Evolutionary conservation across 2,113 vertebrate genomes (phyloP).

Genomic region (Eulemur rufifrons): DNA sequence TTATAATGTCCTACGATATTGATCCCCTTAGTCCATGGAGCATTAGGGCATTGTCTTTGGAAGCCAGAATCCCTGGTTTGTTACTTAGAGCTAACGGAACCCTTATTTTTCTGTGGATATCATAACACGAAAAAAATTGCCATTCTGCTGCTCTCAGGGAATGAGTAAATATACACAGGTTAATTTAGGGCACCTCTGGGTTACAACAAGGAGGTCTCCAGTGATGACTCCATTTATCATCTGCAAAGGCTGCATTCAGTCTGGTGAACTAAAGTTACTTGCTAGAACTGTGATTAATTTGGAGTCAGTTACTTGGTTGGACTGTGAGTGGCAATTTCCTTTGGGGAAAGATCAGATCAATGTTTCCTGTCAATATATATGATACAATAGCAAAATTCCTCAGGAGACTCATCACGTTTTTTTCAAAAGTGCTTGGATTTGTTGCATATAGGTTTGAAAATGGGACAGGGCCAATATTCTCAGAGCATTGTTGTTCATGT

Average conservation of each 20-base stretch:
- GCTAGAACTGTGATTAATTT: background rate
- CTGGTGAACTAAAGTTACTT: background rate
- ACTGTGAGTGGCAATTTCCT: background rate
- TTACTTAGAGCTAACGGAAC: background rate
- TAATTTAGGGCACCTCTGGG: background rate
- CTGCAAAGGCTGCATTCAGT: background rate
- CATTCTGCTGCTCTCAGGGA: fast-evolving
- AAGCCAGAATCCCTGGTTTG: background rate
- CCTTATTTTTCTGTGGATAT: background rate
- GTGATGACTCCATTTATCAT: background rate
- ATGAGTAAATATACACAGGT: background rate
- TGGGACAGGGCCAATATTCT: background rate
- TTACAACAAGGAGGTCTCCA: background rate
- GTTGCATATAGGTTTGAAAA: background rate
- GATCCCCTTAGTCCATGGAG: background rate
- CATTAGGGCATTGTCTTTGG: background rate
- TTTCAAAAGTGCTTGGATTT: background rate
- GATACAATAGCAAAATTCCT: background rate
- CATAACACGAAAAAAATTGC: background rate
- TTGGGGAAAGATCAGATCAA: background rate
- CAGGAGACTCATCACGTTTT: background rate
- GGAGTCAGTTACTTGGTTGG: background rate
- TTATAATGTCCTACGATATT: background rate
- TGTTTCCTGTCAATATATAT: background rate
- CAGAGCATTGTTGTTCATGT: background rate